phyloP scores from a whole-genome alignment of 2,888 invertebrate genomes.

The Heliconius erato region DNA sequence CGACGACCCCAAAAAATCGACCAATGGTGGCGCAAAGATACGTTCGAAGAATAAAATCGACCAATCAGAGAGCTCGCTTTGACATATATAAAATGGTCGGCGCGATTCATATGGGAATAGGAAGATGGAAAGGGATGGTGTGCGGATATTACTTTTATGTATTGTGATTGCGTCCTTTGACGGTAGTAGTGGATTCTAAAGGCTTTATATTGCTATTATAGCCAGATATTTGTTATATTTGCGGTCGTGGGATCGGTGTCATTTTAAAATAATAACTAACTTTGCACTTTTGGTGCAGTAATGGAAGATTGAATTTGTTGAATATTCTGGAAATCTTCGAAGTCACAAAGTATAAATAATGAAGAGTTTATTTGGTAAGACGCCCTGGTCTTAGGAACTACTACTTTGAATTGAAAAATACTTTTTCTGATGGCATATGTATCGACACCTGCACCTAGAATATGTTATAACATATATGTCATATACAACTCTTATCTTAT shows the following conservation, averaged over 20 bases:
- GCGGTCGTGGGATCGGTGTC: not conserved
- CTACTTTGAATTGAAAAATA: too few relatives aligned
- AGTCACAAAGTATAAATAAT: too few relatives aligned
- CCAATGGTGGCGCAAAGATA: slow-evolving; percentile 52
- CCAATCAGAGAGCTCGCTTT: slow-evolving; percentile 55
- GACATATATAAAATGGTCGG: slow-evolving; percentile 15
- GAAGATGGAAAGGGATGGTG: slow-evolving; percentile 14
- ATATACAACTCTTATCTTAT: not conserved
- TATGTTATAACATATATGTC: not conserved
- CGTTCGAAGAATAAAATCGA: slow-evolving; percentile 52
- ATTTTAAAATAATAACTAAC: not conserved
- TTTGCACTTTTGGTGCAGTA: too few relatives aligned
- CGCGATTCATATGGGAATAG: slow-evolving; percentile 23
- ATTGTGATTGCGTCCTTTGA: slow-evolving; percentile 24
- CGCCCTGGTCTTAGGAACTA: too few relatives aligned
- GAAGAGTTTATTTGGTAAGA: too few relatives aligned
- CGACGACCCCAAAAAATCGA: slow-evolving; percentile 45
- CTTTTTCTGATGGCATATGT: too few relatives aligned
- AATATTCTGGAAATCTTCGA: too few relatives aligned
- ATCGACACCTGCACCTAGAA: not conserved
- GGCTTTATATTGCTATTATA: not conserved
- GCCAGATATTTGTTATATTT: not conserved
- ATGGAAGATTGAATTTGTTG: too few relatives aligned
- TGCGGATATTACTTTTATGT: slow-evolving; percentile 19
- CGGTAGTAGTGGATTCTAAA: slow-evolving; percentile 2